These are phyloP conservation scores for Thalpophila matura DNA, from an alignment of 2,888 invertebrate species.

Conservation along the genomic window DNA sequence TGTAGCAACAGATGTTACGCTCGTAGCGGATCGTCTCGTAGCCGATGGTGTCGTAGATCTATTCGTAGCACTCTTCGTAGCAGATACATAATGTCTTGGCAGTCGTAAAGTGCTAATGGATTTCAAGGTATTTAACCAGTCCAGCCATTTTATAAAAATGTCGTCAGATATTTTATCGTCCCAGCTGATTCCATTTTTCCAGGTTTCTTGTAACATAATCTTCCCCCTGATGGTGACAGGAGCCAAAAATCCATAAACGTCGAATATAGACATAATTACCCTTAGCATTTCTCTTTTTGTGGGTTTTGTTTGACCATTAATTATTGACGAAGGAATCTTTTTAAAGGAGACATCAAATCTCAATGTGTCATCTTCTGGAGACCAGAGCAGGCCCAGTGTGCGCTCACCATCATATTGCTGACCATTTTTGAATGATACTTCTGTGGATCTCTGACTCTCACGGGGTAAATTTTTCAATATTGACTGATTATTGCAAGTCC, in stretches of 20 bases:
- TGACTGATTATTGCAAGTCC: too few species aligned
- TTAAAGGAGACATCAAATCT: slow-evolving; percentile 10
- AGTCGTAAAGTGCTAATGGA: too few species aligned
- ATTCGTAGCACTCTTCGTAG: too few species aligned
- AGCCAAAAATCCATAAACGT: neutral
- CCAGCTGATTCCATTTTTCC: slow-evolving; percentile 1
- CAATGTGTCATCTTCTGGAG: neutral
- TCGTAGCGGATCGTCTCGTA: neutral
- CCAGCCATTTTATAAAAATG: neutral
- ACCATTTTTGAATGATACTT: neutral
- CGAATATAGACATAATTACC: too few species aligned
- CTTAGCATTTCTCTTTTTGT: slow-evolving; percentile 8
- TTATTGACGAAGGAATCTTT: neutral
- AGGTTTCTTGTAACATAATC: slow-evolving; percentile 5
- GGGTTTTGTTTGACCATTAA: neutral
- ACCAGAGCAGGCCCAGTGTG: slow-evolving; percentile 5
- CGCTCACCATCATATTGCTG: slow-evolving; percentile 9
- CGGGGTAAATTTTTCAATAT: too few species aligned
- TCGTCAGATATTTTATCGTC: slow-evolving; percentile 1
- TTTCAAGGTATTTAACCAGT: neutral
- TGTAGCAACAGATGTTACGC: too few species aligned
- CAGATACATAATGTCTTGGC: too few species aligned
- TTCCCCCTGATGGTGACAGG: neutral
- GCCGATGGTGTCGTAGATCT: too few species aligned
- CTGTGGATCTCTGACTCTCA: neutral